Evolutionary conservation across 64 coral and sea anemone genomes (phyloP).

Genomic region (Orbicella faveolata): DNA sequence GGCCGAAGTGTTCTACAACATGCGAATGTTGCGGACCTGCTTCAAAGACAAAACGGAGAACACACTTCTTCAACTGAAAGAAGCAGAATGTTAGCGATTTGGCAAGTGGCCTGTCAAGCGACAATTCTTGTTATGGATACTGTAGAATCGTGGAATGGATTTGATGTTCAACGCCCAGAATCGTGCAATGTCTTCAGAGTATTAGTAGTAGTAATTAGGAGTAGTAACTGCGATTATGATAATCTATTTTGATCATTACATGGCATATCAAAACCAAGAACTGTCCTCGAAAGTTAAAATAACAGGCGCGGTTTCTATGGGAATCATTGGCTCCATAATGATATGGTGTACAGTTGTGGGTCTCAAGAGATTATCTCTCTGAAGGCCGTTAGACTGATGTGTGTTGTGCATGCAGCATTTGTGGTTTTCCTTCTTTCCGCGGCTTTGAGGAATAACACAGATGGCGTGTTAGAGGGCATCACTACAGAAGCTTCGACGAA

Average conservation of each 20-base stretch:
- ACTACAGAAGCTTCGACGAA: background rate
- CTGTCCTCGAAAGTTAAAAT: background rate
- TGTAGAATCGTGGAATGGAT: background rate
- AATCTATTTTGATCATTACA: background rate
- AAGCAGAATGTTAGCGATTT: background rate
- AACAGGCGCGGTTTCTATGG: background rate
- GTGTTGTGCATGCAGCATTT: background rate
- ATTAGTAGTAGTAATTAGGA: background rate
- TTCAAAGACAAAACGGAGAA: background rate
- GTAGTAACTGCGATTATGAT: background rate
- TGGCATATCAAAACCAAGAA: background rate
- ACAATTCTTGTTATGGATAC: background rate
- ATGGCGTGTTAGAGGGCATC: background rate
- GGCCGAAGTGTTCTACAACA: background rate
- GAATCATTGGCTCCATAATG: background rate
- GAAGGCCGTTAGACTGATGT: background rate
- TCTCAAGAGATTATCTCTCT: background rate
- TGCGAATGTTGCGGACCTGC: background rate
- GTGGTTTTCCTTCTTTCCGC: background rate
- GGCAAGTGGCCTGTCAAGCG: background rate
- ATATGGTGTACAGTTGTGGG: background rate
- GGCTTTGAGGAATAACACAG: background rate
- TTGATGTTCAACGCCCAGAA: background rate
- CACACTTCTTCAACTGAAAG: background rate
- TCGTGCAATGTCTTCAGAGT: background rate